Percentiles rank a stretch among this genome's conserved stretches.
Evolutionary conservation across 37 sponge, comb jelly and placozoan genomes (phyloP).

Genomic region (Oopsacas minuta): DNA sequence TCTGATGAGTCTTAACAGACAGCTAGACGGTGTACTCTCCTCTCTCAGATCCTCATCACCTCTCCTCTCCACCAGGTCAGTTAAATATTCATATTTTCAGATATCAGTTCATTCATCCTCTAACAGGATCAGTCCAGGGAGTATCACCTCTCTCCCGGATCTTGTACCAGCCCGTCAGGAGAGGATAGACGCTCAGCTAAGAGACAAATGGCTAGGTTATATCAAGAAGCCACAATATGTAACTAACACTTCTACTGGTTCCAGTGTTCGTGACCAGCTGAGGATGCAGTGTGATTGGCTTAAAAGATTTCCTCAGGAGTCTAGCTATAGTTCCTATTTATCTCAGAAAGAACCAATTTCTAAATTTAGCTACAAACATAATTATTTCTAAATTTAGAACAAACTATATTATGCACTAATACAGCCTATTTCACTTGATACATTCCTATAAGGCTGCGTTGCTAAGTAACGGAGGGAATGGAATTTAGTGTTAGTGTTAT

Average conservation of each 20-base stretch:
- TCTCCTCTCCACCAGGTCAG: neutral
- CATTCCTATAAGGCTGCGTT: too few species aligned
- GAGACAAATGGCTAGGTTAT: constrained; percentile 2
- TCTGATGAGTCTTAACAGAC: neutral
- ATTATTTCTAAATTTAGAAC: too few species aligned
- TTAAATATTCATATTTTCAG: too few species aligned
- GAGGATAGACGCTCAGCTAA: neutral
- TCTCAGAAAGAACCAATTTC: neutral
- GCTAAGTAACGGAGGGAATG: too few species aligned
- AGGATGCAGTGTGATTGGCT: neutral
- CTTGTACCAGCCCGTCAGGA: neutral
- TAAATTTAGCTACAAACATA: neutral
- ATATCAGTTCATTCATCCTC: too few species aligned
- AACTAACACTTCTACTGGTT: neutral
- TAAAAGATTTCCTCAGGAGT: neutral
- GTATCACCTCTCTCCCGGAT: neutral
- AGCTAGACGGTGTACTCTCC: neutral
- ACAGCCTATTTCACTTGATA: too few species aligned
- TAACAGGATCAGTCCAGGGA: neutral
- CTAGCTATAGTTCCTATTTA: neutral
- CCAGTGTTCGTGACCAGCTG: neutral
- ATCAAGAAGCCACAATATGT: neutral
- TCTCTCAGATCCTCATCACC: neutral
- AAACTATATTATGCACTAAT: too few species aligned
- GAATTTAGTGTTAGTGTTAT: too few species aligned